These are phyloP conservation scores for Eupithecia tripunctaria DNA, from an alignment of 2,888 invertebrate genomes.

Conservation along the genomic window DNA sequence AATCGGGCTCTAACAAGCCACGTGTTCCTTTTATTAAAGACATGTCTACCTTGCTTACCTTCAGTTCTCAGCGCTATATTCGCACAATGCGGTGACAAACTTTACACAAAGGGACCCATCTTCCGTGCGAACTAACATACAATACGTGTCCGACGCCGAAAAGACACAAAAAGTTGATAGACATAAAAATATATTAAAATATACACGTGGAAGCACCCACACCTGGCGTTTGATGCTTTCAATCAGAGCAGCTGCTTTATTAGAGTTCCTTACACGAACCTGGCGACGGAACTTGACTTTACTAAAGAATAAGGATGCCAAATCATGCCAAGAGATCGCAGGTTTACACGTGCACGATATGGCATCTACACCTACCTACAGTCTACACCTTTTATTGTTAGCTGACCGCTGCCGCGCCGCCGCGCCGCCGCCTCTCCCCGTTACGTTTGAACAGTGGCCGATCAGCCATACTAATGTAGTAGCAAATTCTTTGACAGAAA, in stretches of 20 bases:
- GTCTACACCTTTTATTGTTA: too few species aligned
- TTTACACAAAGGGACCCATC: constrained; percentile 32
- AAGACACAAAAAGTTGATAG: constrained; percentile 47
- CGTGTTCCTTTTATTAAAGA: constrained; percentile 9
- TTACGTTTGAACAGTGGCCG: too few species aligned
- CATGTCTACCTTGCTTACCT: constrained; percentile 1
- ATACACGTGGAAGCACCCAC: constrained; percentile 69
- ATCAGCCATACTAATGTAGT: too few species aligned
- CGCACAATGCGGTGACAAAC: constrained; percentile 21
- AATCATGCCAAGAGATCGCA: not conserved
- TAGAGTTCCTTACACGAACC: not conserved
- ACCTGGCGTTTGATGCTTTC: constrained; percentile 67
- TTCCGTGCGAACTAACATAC: constrained; percentile 39
- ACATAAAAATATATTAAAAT: constrained; percentile 47
- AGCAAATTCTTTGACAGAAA: too few species aligned
- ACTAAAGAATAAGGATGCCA: not conserved
- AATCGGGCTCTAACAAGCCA: constrained; percentile 5
- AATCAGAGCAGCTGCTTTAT: constrained; percentile 62
- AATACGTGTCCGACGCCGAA: constrained; percentile 34
- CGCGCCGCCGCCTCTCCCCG: too few species aligned
- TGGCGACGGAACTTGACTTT: not conserved
- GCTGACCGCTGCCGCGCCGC: too few species aligned
- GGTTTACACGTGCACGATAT: not conserved
- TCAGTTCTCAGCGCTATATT: constrained; percentile 6
- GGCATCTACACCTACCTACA: too few species aligned